A percentile compares a stretch with the other conserved stretches of the same genome.
phyloP scores from a whole-genome alignment of 2,113 vertebrate genomes.

The Reinhardtius hippoglossoides region DNA sequence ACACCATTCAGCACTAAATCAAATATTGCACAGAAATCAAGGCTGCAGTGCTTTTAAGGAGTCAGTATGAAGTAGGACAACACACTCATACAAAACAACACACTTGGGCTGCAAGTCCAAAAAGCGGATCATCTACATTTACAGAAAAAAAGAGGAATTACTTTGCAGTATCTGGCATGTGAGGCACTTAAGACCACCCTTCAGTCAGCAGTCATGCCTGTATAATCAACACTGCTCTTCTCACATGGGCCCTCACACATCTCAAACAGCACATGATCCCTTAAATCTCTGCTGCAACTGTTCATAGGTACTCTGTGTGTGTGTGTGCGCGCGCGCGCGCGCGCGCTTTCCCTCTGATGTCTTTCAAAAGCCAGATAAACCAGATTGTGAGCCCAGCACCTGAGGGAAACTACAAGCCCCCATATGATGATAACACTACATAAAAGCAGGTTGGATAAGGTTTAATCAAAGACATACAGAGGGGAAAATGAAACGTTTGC shows the following conservation, averaged over 20 bases:
- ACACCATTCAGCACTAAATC: constrained; percentile 69
- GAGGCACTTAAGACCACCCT: constrained; percentile 30
- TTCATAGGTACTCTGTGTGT: background rate
- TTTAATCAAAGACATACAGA: constrained; percentile 17
- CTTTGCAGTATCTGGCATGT: constrained; percentile 11
- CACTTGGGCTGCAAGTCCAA: constrained; percentile 12
- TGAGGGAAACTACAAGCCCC: constrained; percentile 18
- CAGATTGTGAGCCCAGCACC: constrained; percentile 13
- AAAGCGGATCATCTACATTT: constrained; percentile 25
- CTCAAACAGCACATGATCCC: constrained; percentile 19
- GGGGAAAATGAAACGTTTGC: background rate
- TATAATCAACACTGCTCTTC: constrained; percentile 28
- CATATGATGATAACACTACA: constrained; percentile 8
- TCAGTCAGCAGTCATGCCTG: constrained; percentile 16
- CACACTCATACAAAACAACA: background rate
- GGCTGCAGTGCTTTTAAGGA: constrained; percentile 38
- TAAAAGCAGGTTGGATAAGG: constrained; percentile 9
- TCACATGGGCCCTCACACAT: background rate
- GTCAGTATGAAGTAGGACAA: constrained; percentile 1
- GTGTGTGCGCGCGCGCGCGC: too few species aligned
- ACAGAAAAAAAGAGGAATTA: background rate
- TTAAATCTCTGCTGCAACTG: constrained; percentile 19
- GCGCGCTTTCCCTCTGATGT: constrained; percentile 20
- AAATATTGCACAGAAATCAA: constrained; percentile 27
- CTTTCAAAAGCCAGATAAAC: constrained; percentile 27